Percentiles rank a stretch among this genome's conserved stretches.
These are phyloP conservation scores for Cacajao melanocephalus DNA, from an alignment of 2,797 vertebrate species.

Conservation along the genomic window DNA sequence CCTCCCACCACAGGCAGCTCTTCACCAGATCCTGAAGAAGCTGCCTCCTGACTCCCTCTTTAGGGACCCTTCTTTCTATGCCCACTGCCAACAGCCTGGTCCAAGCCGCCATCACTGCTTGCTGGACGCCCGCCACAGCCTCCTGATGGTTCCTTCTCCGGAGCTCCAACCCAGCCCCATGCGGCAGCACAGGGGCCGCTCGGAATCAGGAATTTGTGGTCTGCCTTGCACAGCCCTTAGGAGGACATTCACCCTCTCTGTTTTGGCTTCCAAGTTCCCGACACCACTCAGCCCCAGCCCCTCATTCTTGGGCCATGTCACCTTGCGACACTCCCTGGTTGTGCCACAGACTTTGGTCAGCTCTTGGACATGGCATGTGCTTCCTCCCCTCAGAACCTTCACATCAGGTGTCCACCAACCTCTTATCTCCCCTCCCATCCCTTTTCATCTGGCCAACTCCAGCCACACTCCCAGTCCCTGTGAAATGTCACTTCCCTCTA, in stretches of 20 bases:
- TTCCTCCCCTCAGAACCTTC: neutral
- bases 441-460: neutral
- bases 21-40: neutral
- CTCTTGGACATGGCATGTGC: neutral
- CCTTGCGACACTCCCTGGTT: neutral
- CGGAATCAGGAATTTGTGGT: neutral
- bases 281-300: neutral
- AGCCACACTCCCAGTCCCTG: neutral
- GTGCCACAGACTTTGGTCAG: neutral
- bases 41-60: neutral
- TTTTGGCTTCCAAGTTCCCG: neutral
- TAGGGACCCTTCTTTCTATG: slow-evolving; percentile 5
- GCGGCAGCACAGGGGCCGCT: neutral
- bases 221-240: neutral
- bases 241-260: neutral
- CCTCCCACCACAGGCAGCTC: neutral
- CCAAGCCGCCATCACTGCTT: slow-evolving; percentile 42
- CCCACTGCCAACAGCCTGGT: slow-evolving; percentile 61
- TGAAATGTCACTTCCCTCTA: neutral
- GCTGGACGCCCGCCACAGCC: slow-evolving; percentile 6
- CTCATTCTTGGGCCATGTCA: neutral
- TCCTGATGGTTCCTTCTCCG: slow-evolving; percentile 42
- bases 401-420: neutral
- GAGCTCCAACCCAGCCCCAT: slow-evolving; percentile 38
- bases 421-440: neutral